phyloP scores from a whole-genome alignment of 2,113 vertebrate species.

The Oryzias javanicus region DNA sequence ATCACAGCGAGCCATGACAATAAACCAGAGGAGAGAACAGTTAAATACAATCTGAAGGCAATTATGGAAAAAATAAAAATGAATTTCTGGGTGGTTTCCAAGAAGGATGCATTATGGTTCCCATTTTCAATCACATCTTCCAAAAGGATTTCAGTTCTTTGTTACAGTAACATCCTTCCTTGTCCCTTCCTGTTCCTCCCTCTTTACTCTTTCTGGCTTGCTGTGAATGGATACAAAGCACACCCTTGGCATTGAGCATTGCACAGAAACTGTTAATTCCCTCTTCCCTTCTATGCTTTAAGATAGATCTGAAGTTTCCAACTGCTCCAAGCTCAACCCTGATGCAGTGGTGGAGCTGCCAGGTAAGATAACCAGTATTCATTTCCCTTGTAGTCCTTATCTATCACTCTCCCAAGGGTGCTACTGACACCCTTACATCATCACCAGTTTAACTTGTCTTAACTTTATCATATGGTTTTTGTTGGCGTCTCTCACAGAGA shows the following conservation, averaged over 20 bases:
- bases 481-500: slow-evolving; percentile 26
- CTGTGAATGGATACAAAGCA: slow-evolving; percentile 75
- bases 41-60: slow-evolving; percentile 29
- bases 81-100: slow-evolving; percentile 5
- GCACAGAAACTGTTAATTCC: slow-evolving; percentile 79
- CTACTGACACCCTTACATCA: slow-evolving; percentile 47
- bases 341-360: slow-evolving; percentile 65
- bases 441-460: slow-evolving; percentile 38
- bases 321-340: slow-evolving; percentile 75
- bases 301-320: slow-evolving; percentile 79
- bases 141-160: slow-evolving; percentile 30
- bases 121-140: slow-evolving; percentile 16
- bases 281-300: slow-evolving; percentile 76
- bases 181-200: slow-evolving; percentile 35
- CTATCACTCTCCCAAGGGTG: slow-evolving; percentile 40
- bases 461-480: slow-evolving; percentile 38
- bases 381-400: slow-evolving; percentile 43
- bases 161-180: slow-evolving; percentile 29
- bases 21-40: slow-evolving; percentile 35
- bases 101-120: slow-evolving; percentile 23
- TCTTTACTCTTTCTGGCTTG: slow-evolving; percentile 51
- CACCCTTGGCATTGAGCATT: slow-evolving; percentile 70
- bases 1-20: slow-evolving; percentile 15
- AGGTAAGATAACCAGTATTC: slow-evolving; percentile 69
- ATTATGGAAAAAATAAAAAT: slow-evolving; percentile 11